These are phyloP conservation scores for Carollia perspicillata DNA, from an alignment of 2,113 vertebrate species.

Conservation along the genomic window DNA sequence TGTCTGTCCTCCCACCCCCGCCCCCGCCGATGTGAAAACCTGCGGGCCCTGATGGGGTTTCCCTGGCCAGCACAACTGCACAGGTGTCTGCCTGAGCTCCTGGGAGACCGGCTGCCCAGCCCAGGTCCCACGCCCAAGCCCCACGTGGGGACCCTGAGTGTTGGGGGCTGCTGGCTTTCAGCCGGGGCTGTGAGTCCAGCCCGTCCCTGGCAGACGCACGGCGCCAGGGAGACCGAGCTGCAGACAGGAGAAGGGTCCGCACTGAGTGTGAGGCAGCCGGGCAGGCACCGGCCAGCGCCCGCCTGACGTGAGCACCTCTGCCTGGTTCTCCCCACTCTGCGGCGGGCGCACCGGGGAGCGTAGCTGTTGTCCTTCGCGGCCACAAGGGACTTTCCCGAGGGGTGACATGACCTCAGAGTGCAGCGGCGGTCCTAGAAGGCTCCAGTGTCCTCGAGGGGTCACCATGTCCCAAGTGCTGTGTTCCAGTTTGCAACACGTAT, in stretches of 20 bases:
- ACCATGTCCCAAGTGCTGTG: fast-evolving
- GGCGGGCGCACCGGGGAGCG: background rate
- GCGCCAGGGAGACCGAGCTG: background rate
- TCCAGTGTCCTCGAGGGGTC: background rate
- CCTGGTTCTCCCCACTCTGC: background rate
- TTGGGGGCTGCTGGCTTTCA: background rate
- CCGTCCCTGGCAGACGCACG: background rate
- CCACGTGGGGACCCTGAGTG: fast-evolving
- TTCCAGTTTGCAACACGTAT: background rate
- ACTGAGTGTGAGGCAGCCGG: background rate
- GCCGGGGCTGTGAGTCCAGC: background rate
- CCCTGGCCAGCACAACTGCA: no score
- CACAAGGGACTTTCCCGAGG: background rate
- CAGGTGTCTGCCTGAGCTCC: background rate
- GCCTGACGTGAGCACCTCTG: fast-evolving
- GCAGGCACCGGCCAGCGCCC: fast-evolving
- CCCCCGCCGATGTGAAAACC: background rate
- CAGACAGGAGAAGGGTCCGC: background rate
- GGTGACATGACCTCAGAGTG: background rate
- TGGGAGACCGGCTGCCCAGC: background rate
- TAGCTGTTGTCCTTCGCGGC: background rate
- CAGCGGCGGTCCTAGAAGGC: no score
- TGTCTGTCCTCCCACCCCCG: no score
- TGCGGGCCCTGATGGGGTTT: no score
- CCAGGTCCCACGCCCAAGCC: background rate